A percentile compares a stretch with the other conserved stretches of the same genome.
Evolutionary conservation across 2,797 vertebrate genomes (phyloP).

Genomic region (Siniperca undulata): DNA sequence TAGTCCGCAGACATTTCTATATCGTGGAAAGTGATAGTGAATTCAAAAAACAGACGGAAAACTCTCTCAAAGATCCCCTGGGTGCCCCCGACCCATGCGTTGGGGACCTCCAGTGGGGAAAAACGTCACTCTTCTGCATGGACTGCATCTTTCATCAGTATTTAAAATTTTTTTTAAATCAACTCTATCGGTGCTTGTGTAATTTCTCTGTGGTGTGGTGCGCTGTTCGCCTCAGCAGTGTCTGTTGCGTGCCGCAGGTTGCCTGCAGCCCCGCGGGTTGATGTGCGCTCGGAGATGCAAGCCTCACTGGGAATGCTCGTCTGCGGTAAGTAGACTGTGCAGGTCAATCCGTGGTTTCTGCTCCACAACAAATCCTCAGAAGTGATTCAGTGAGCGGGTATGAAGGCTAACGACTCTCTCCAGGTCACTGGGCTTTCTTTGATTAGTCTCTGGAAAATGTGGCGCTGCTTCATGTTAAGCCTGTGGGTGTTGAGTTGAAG

Average conservation of each 20-base stretch:
- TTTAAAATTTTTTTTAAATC: not conserved
- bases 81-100: not conserved
- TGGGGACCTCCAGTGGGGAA: not conserved
- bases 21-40: not conserved
- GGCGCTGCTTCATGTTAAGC: not conserved
- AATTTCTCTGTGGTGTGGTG: not conserved
- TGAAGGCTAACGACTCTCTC: conserved; percentile 15
- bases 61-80: not conserved
- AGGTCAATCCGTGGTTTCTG: conserved; percentile 52
- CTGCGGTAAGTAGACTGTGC: conserved; percentile 76
- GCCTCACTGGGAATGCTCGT: conserved; percentile 69
- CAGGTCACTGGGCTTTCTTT: conserved; percentile 56
- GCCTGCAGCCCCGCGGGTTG: conserved; percentile 35
- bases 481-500: not conserved
- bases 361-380: conserved; percentile 51
- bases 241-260: conserved; percentile 38
- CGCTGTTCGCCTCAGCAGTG: not conserved
- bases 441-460: conserved; percentile 41
- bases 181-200: not conserved
- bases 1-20: not conserved
- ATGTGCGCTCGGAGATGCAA: conserved; percentile 75
- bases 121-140: not conserved
- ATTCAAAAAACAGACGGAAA: not conserved
- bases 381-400: conserved; percentile 42
- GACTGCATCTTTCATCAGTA: not conserved